These are phyloP conservation scores for Apodemia mormo DNA, from an alignment of 2,888 invertebrate species.

Conservation along the genomic window DNA sequence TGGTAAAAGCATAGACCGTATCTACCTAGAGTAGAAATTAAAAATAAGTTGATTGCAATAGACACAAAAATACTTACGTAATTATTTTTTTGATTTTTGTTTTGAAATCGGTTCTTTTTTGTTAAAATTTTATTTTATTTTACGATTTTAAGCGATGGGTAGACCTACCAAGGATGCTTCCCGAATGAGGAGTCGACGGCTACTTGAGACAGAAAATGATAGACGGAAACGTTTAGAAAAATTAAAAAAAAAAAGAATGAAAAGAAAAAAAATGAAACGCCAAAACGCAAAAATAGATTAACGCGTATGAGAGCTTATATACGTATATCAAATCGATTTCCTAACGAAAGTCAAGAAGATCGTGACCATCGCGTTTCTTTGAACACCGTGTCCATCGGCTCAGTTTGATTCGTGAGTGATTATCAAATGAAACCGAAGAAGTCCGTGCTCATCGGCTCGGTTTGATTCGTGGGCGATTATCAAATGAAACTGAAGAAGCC, in stretches of 20 bases:
- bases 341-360: constrained; percentile 8
- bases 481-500: no score
- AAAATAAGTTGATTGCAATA: no score
- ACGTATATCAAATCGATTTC: neutral
- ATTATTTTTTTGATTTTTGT: no score
- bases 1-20: no score
- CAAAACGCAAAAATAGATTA: constrained; percentile 1
- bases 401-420: neutral
- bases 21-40: no score
- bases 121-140: neutral
- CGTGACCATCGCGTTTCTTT: neutral
- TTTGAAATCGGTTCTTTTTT: no score
- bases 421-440: neutral
- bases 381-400: neutral
- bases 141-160: neutral
- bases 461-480: no score
- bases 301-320: neutral
- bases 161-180: neutral
- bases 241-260: neutral
- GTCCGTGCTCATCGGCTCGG: no score
- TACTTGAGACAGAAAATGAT: neutral
- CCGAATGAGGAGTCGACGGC: neutral
- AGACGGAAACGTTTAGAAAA: constrained; percentile 8
- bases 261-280: neutral
- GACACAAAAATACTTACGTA: no score